These are phyloP conservation scores for Agriopis leucophaearia DNA, from an alignment of 2,888 invertebrate species.

Conservation along the genomic window DNA sequence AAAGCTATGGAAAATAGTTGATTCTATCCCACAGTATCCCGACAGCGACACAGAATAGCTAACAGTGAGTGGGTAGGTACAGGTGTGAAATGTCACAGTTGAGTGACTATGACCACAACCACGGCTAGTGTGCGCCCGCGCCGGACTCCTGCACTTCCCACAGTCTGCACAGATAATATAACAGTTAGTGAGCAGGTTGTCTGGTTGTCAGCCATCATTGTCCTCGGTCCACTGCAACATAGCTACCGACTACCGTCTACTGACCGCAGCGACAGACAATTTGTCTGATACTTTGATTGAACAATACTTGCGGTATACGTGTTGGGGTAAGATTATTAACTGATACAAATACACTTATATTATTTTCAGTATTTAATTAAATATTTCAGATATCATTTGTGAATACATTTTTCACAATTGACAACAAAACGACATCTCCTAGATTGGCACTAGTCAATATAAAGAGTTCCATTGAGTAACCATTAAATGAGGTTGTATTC, in stretches of 20 bases:
- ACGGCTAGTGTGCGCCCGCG: not conserved
- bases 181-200: not conserved
- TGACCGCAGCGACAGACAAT: conserved; percentile 3
- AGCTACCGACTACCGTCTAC: too few relatives aligned
- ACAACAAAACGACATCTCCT: too few relatives aligned
- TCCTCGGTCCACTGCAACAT: not conserved
- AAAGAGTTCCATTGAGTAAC: too few relatives aligned
- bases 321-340: too few relatives aligned
- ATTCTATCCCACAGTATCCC: not conserved
- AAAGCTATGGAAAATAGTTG: not conserved
- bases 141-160: conserved; percentile 11
- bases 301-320: conserved; percentile 5
- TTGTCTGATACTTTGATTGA: conserved; percentile 5
- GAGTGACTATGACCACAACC: conserved; percentile 3
- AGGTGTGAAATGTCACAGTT: conserved; percentile 20
- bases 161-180: not conserved
- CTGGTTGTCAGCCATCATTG: not conserved
- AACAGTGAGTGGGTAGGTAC: not conserved
- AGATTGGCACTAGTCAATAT: too few relatives aligned
- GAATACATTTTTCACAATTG: too few relatives aligned
- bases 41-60: not conserved
- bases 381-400: too few relatives aligned
- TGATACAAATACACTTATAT: too few relatives aligned
- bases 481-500: too few relatives aligned
- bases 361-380: too few relatives aligned